Evolutionary conservation across 2,797 vertebrate species (phyloP), one percentile per base, ranked within the genome.

Genomic region (Trachurus trachurus): DNA sequence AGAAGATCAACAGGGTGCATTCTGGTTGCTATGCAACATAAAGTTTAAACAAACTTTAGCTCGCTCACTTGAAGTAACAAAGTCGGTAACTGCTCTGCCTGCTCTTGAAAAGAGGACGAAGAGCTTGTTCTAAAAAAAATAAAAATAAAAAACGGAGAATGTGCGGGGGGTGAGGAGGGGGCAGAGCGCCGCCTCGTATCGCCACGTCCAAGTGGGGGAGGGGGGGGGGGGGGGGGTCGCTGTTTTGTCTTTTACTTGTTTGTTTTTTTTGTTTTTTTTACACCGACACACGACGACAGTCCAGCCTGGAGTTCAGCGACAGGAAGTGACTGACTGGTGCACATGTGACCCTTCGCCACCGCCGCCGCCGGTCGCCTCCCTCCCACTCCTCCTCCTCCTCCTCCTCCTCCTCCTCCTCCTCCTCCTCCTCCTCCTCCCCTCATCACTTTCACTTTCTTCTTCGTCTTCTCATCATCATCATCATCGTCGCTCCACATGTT

Each of bases 21-120:
- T 91, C 87, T 93, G 86, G 89, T 92, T 92, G 90, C 89, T 92
- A 93, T 92, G 92, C 92, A 92, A 93, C 88, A 74, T 83, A 66
- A 88, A 78, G 71, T 82, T 84, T 54, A 5, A 80, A 86, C 66
- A 63, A 74, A 26, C 70, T 88, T 81, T 60, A 54, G 77, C 78
- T 84, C 2, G 70, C 67, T 76, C 67, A 82, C 61, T 72, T 67
- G 63, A 80, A 66, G 74, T 71, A 76, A 86, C 58, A 69, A 66
- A 65, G 62, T 74, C 22, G 22, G 60, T 15, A 15, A 21, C 50
- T 13, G 64, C 74, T 72, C 71, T 10, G 56, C 74, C 64, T n/a
- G 71, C 75, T 84, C 83, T 87, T 82, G 74, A 87, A 66, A 83
- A 86, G 71, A 86, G 71, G 65, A 76, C 21, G 13, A 71, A 10